A percentile compares a stretch with the other conserved stretches of the same genome.
Conservation (phyloP, 2,113 vertebrate genomes). For the Ia io region DNA sequence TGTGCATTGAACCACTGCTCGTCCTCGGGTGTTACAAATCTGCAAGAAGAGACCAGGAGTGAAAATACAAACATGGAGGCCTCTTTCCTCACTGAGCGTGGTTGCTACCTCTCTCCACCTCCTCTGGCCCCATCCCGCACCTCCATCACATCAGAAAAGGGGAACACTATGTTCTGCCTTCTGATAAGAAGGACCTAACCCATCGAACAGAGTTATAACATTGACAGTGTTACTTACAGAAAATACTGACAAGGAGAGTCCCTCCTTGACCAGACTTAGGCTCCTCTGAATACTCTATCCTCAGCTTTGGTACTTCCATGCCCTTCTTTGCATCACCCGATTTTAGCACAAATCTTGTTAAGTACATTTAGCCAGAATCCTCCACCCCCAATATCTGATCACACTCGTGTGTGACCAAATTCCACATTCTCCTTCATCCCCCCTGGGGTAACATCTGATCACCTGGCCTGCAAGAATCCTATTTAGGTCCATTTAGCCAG, state of each 20-base stretch:
- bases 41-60: constrained; percentile 49
- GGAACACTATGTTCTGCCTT: neutral
- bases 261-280: neutral
- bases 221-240: neutral
- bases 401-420: neutral
- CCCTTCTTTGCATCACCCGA: neutral
- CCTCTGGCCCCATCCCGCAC: neutral
- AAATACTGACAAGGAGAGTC: neutral
- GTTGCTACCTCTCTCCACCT: neutral
- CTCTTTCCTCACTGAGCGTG: neutral
- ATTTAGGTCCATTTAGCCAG: neutral
- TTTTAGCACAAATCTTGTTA: neutral
- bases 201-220: neutral
- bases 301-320: neutral
- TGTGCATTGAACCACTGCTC: constrained; percentile 81
- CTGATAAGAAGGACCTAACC: neutral
- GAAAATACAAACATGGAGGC: neutral
- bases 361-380: neutral
- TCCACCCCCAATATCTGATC: neutral
- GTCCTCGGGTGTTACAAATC: constrained; percentile 82
- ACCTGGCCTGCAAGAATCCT: neutral
- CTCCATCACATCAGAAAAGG: neutral
- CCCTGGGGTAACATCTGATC: neutral
- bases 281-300: neutral
- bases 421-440: neutral